Base-by-base conservation (phyloP, 2,888 invertebrate species). In the Nephrotoma guestfalica region DNA sequence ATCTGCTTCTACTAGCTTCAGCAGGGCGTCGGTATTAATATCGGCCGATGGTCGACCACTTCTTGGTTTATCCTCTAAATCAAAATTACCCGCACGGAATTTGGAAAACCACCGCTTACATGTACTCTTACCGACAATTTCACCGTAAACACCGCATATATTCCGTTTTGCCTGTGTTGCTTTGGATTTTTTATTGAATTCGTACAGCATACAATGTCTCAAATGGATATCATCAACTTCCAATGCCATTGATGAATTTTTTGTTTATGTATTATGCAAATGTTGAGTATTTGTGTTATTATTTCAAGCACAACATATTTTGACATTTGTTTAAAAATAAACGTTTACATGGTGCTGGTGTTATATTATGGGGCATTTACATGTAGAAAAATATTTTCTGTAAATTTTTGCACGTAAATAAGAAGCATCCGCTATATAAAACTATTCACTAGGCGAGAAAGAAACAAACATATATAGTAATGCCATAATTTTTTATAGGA, bases 11-110 rank as follows among this genome's bases (percentile, higher is more conserved):
- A 71, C 71, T 9, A 71, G 30, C 30, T 71, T 71, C 2, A 30
- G 30, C 0, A 71, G 71, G 3, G 71, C 71, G 9, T 71, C 71
- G 7, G 30, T 71, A 30, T 71, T 30, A 71, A 71, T 71, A 9
- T 71, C 71, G 0, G 30, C 71, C 4, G 42, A 42, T 41, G 84
- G 84, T n/a, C 84, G 84, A 84, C 84, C 84, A 84, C 41, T 42
- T 41, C 84, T 41, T 15, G 41, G 84, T 84, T 42, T 42, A 84
- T 84, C 84, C 9, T 41, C 84, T 41, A 88, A 83, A 88, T 88
- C 87, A 88, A 88, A 88, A 88, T 88, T 88, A 86, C 87, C 88
- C 30, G 88, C 88, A 87, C 88, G 88, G 88, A 88, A 89, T 89
- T 88, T 88, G 87, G 87, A 87, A 87, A 89, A 89, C 88, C 88